Evolutionary conservation across 2,797 vertebrate genomes (phyloP), one percentile per base, ranked within the genome.

Genomic region (Botia almorhae): DNA sequence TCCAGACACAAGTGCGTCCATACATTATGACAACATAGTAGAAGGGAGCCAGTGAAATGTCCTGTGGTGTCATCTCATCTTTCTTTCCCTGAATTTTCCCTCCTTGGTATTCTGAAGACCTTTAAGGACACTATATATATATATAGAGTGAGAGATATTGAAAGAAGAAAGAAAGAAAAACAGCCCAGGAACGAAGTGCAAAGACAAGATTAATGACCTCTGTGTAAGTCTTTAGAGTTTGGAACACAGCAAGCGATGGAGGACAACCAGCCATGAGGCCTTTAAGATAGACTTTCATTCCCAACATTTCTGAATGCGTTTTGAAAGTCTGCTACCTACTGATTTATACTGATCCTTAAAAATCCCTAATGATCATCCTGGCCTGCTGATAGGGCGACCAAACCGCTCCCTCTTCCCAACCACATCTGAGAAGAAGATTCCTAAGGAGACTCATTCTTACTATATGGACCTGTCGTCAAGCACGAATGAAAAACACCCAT

Each of bases 51-150:
- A 87, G 91, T 90, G 88, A 91, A 89, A 91, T 90, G 89, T 90
- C 87, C 88, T 88, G 72, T 78, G 81, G 85, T 85, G 90, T 90
- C 78, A 86, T 90, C 90, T 92, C 91, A 91, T 92, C 90, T 89
- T 90, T 94, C 90, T 89, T 92, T 46, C 48, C 81, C 14, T 83
- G 33, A 89, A 83, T 88, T 87, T 74, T 87, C 81, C 43, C 83
- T 39, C 81, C 80, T 85, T 83, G 83, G 91, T 89, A 87, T 90
- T 90, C 87, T 84, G 86, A 89, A 82, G 89, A 91, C 89, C 90
- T 92, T 76, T 89, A 87, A 87, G 88, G 88, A 91, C 90, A 90
- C 86, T 76, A 81, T 85, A 88, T 90, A 64, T 69, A 36, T 65
- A 51, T 17, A 8, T 26, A 26, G 23, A 26, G 23, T 26, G 23